Evolutionary conservation across 2,113 vertebrate genomes (phyloP).

Genomic region (Gobius niger): DNA sequence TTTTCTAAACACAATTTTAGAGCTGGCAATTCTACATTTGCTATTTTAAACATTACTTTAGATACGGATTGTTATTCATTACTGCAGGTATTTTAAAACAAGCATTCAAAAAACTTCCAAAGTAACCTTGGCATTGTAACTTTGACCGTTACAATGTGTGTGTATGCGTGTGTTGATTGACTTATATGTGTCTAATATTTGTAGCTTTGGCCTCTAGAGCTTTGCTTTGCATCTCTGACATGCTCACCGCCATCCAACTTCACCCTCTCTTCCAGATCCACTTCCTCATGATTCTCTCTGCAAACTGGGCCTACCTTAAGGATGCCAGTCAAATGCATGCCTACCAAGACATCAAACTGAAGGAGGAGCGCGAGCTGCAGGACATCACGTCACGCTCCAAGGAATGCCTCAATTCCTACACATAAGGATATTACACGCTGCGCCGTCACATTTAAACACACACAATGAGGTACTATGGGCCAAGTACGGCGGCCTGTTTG

Average conservation of each 20-base stretch:
- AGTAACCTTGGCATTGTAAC: slow-evolving; percentile 32
- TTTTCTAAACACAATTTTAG: neutral
- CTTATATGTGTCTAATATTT: slow-evolving; percentile 52
- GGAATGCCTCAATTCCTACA: slow-evolving; percentile 99
- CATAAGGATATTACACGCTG: slow-evolving; percentile 80
- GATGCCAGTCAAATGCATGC: slow-evolving; percentile 98
- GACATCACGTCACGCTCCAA: slow-evolving; percentile 98
- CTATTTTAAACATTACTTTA: too few species aligned
- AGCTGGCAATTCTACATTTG: neutral
- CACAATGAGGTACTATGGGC: slow-evolving; percentile 19
- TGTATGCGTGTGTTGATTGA: slow-evolving; percentile 23
- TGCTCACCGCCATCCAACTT: slow-evolving; percentile 95
- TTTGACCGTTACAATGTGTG: slow-evolving; percentile 34
- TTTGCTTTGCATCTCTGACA: slow-evolving; percentile 90
- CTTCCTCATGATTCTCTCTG: slow-evolving; percentile 99
- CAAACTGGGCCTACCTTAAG: slow-evolving; percentile 99
- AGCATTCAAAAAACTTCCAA: neutral
- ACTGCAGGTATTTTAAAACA: neutral
- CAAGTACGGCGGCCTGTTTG: slow-evolving; percentile 57
- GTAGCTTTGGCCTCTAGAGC: slow-evolving; percentile 86
- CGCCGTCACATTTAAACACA: slow-evolving; percentile 39
- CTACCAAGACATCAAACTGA: slow-evolving; percentile 98
- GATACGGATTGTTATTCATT: too few species aligned
- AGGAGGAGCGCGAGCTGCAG: slow-evolving; percentile 98
- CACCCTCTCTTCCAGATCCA: slow-evolving; percentile 99